phyloP scores from a whole-genome alignment of 2,797 vertebrate species.

The Strix occidentalis region DNA sequence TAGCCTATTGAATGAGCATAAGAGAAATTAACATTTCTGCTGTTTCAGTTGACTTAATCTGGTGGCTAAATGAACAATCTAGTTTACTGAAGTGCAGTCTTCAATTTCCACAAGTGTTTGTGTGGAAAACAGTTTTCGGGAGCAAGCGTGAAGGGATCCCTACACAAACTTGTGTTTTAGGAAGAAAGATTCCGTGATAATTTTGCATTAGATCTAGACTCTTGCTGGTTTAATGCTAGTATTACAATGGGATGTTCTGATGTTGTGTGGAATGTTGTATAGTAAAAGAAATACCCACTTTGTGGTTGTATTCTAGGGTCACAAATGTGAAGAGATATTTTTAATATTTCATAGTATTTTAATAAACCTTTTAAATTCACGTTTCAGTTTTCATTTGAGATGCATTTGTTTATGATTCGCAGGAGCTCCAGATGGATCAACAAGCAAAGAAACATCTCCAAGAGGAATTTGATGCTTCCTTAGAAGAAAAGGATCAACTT shows the following conservation, averaged over 20 bases:
- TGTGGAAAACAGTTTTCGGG: not conserved
- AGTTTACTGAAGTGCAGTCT: not conserved
- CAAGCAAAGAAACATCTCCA: slow-evolving; percentile 97
- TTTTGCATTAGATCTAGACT: not conserved
- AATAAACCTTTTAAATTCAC: not conserved
- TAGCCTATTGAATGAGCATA: not conserved
- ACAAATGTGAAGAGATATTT: not conserved
- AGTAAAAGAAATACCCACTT: not conserved
- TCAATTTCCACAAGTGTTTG: not conserved
- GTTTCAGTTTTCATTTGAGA: slow-evolving; percentile 25
- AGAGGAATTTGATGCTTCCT: slow-evolving; percentile 92
- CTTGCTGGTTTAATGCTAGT: not conserved
- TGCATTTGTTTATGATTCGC: not conserved
- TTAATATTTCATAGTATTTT: not conserved
- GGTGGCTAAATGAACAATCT: not conserved
- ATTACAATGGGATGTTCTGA: not conserved
- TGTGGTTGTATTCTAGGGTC: not conserved
- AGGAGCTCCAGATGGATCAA: slow-evolving; percentile 99
- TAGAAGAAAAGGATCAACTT: slow-evolving; percentile 97
- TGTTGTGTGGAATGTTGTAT: not conserved
- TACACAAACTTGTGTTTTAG: not conserved
- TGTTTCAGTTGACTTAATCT: not conserved
- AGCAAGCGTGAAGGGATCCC: not conserved
- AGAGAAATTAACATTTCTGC: not conserved
- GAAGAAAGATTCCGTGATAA: not conserved